Conservation (phyloP, 2,113 vertebrate species). For the Melanostigma gelatinosum region DNA sequence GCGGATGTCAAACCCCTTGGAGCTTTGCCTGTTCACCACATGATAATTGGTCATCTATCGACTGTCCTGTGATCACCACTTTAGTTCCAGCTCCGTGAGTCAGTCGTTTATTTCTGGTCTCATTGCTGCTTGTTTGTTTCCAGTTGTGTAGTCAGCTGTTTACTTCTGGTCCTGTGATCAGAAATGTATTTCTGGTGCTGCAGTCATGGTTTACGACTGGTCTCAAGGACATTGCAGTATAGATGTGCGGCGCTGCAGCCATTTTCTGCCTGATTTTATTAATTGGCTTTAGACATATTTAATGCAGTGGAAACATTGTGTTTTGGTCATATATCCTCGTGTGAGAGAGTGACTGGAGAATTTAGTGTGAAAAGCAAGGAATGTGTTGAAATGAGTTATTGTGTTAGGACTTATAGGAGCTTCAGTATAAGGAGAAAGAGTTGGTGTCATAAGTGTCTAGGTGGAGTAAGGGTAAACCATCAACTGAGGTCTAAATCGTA, state of each 20-base stretch:
- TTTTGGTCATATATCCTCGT: slow-evolving; percentile 52
- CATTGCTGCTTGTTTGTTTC: slow-evolving; percentile 71
- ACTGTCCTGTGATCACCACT: slow-evolving; percentile 74
- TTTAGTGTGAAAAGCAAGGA: background rate
- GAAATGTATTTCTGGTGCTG: slow-evolving; percentile 64
- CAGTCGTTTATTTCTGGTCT: slow-evolving; percentile 71
- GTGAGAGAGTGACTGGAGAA: background rate
- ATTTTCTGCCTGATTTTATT: slow-evolving; percentile 68
- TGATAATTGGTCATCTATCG: slow-evolving; percentile 76
- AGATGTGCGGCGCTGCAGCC: slow-evolving; percentile 32
- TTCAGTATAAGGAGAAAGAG: background rate
- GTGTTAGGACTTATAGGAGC: background rate
- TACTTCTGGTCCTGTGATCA: slow-evolving; percentile 69
- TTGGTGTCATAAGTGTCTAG: background rate
- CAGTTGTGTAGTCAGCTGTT: slow-evolving; percentile 72
- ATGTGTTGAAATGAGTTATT: background rate
- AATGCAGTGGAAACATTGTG: slow-evolving; percentile 59
- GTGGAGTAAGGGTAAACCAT: background rate
- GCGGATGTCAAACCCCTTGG: slow-evolving; percentile 69
- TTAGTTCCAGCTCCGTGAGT: slow-evolving; percentile 72
- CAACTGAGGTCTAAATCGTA: background rate
- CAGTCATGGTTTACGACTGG: slow-evolving; percentile 62
- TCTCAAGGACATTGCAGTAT: slow-evolving; percentile 58
- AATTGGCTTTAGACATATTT: slow-evolving; percentile 57
- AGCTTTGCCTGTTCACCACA: slow-evolving; percentile 69